These are phyloP conservation scores for Sepioteuthis lessoniana DNA, from an alignment of 2,888 invertebrate genomes.

Conservation along the genomic window DNA sequence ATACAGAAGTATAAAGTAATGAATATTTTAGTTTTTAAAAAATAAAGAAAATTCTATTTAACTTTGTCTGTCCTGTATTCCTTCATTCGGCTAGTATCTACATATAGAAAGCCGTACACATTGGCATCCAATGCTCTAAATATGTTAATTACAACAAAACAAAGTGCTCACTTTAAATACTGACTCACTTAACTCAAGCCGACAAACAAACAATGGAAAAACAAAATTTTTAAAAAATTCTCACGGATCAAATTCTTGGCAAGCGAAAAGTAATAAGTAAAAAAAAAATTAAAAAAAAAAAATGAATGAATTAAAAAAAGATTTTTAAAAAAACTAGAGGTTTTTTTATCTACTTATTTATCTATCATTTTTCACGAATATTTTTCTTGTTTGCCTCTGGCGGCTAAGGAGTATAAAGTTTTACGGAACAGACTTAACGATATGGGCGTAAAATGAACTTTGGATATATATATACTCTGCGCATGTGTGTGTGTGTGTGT, in stretches of 20 bases:
- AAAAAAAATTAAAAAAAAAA: too few species aligned
- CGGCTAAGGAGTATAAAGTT: background rate
- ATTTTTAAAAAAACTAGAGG: background rate
- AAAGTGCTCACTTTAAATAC: background rate
- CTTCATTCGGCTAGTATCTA: background rate
- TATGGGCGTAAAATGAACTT: background rate
- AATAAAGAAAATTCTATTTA: background rate
- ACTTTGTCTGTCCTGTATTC: background rate
- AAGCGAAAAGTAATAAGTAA: background rate
- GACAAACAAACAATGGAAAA: background rate
- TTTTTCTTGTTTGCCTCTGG: background rate
- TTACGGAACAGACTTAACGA: background rate
- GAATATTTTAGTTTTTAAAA: background rate
- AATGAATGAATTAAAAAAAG: too few species aligned
- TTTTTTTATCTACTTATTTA: background rate
- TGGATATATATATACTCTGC: background rate
- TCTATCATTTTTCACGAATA: background rate
- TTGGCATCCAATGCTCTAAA: background rate
- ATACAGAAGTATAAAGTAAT: background rate
- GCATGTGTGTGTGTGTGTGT: too few species aligned
- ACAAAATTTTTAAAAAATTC: background rate
- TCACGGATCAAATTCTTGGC: background rate
- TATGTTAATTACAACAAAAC: constrained; percentile 33
- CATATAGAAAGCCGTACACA: background rate
- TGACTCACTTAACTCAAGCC: background rate